Evolutionary conservation across 1,140 invertebrate species (phyloP).

Genomic region (Neotoxoptera formosana): DNA sequence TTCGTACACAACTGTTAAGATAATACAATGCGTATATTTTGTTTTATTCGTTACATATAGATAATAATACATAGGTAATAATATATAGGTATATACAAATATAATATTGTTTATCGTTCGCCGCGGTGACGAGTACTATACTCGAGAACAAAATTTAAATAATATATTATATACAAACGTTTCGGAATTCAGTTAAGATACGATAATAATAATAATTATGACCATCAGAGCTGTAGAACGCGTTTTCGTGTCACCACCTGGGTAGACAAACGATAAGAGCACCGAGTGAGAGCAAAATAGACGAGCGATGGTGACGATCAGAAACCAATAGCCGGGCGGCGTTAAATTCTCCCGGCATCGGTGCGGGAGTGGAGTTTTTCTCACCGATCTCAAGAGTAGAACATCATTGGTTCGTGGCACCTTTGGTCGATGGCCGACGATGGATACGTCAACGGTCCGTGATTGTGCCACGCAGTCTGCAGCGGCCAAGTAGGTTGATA

Average conservation of each 20-base stretch:
- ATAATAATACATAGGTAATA: slow-evolving; percentile 4
- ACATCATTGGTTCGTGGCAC: slow-evolving; percentile 47
- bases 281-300: neutral
- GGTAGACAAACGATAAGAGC: neutral
- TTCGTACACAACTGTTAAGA: neutral
- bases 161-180: neutral
- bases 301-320: neutral
- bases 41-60: neutral
- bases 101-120: neutral
- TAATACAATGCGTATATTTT: neutral
- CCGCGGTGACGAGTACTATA: neutral
- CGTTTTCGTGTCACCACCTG: neutral
- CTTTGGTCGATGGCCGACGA: neutral
- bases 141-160: neutral
- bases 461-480: slow-evolving; percentile 19
- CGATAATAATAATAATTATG: neutral
- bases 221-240: neutral
- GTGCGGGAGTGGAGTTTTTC: neutral
- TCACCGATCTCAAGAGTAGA: slow-evolving; percentile 30
- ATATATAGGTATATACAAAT: neutral
- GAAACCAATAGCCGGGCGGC: neutral
- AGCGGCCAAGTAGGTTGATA: slow-evolving; percentile 15
- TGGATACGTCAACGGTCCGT: neutral
- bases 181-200: neutral
- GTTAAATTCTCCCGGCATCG: neutral